A percentile compares a stretch with the other conserved stretches of the same genome.
Conservation (phyloP, 2,888 invertebrate genomes). For the Sinotaia quadrata region DNA sequence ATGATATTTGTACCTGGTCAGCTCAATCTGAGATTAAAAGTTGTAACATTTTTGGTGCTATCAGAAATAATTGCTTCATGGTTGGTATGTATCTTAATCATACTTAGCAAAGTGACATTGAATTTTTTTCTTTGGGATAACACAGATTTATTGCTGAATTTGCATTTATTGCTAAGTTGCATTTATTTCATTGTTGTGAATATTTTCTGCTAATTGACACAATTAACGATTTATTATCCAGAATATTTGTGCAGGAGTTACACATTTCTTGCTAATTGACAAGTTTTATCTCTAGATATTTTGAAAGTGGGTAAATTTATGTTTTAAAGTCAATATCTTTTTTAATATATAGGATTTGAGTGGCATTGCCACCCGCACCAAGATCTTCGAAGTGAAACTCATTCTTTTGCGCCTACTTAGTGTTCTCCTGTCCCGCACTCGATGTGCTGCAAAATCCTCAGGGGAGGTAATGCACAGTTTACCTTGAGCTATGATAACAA, state of each 20-base stretch:
- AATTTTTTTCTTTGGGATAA: too few species aligned
- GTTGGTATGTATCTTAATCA: too few species aligned
- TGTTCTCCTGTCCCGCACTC: conserved; percentile 72
- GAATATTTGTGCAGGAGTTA: not conserved
- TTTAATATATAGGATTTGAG: conserved; percentile 67
- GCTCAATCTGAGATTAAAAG: too few species aligned
- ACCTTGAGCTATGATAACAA: too few species aligned
- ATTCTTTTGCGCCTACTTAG: conserved; percentile 90
- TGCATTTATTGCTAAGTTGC: too few species aligned
- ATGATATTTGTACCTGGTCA: too few species aligned
- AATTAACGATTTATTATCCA: not conserved
- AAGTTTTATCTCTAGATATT: not conserved
- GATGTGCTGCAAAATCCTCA: conserved; percentile 67
- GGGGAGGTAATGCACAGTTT: conserved; percentile 74
- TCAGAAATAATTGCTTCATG: too few species aligned
- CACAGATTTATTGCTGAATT: too few species aligned
- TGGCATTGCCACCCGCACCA: conserved; percentile 77
- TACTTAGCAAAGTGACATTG: too few species aligned
- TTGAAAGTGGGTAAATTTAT: not conserved
- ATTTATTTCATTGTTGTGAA: too few species aligned
- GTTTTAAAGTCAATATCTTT: not conserved
- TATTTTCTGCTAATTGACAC: too few species aligned
- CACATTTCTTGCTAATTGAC: not conserved
- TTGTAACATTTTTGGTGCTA: too few species aligned
- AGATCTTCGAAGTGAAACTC: conserved; percentile 87